Evolutionary conservation across 2,797 vertebrate genomes (phyloP), one percentile per base, ranked within the genome.

Genomic region (Crax fasciolata): DNA sequence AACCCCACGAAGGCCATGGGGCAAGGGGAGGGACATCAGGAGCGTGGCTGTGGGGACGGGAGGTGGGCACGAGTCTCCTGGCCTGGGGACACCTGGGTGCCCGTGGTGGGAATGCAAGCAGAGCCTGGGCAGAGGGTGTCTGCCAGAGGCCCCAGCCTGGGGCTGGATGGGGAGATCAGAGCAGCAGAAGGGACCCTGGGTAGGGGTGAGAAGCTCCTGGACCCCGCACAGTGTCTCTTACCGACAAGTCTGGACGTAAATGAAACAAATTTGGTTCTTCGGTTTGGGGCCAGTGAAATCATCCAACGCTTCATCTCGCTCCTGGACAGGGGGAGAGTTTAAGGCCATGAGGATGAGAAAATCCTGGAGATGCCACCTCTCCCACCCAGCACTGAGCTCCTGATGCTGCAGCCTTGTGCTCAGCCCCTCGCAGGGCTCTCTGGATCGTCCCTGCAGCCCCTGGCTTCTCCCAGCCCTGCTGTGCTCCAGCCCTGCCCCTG

Each of bases 301-400:
- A 99, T 99, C 99, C 99, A 99, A 39, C 99, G 99, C 55, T 99
- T 99, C 97, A 99, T 99, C 93, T 99, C 99, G 3, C 99, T 99
- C 98, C 99, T 99, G 93, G n/a, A 67, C 1, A 52, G 32, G 52
- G 28, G 95, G 30, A 97, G 28, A 93, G 67, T 32, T 17, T 4
- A 4, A 54, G 49, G 55, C 41, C 0, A 1, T 89, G 52, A 95
- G n/a, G 4, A 8, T 2, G 10, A 25, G 41, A 21, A 27, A 38
- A 35, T 13, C 3, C 1, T 1, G 73, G 71, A 28, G 17, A 38
- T 7, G 5, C 35, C 28, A 61, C 25, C 5, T 82, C 28, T 70
- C 35, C 63, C 49, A 16, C 39, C 16, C 30, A 49, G 32, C 23
- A 18, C 70, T 8, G 4, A 16, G n/a, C 35, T 83, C 58, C 24